Conservation (phyloP, 2,113 vertebrate genomes). For the Gymnogyps californianus region DNA sequence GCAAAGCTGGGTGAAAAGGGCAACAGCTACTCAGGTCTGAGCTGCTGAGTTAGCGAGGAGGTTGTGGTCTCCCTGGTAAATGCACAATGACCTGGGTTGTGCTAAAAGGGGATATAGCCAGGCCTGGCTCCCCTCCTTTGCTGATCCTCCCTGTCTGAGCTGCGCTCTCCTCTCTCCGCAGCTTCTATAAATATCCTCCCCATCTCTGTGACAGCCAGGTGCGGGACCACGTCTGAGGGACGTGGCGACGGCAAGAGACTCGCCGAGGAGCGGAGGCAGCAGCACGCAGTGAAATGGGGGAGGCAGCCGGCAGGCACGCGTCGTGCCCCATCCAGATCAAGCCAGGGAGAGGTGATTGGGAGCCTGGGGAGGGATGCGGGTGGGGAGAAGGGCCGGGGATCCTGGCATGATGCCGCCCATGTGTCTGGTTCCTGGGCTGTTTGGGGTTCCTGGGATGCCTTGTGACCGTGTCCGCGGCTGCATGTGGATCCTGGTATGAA, state of each 20-base stretch:
- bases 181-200: constrained; percentile 22
- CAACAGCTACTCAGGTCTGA: not conserved
- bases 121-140: not conserved
- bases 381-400: not conserved
- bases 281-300: not conserved
- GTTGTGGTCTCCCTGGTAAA: not conserved
- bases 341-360: not conserved
- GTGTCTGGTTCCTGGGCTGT: not conserved
- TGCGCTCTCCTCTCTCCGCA: not conserved
- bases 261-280: not conserved
- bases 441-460: not conserved
- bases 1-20: not conserved
- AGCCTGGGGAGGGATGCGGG: not conserved
- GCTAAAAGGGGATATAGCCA: not conserved
- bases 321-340: not conserved
- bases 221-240: not conserved
- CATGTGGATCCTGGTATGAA: accelerated
- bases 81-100: not conserved
- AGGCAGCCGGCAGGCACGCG: accelerated
- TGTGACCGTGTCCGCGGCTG: accelerated
- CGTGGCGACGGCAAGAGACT: not conserved
- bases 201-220: not conserved
- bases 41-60: accelerated
- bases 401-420: not conserved
- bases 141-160: not conserved